Conservation (phyloP, 2,113 vertebrate genomes). For the Maccullochella peelii region DNA sequence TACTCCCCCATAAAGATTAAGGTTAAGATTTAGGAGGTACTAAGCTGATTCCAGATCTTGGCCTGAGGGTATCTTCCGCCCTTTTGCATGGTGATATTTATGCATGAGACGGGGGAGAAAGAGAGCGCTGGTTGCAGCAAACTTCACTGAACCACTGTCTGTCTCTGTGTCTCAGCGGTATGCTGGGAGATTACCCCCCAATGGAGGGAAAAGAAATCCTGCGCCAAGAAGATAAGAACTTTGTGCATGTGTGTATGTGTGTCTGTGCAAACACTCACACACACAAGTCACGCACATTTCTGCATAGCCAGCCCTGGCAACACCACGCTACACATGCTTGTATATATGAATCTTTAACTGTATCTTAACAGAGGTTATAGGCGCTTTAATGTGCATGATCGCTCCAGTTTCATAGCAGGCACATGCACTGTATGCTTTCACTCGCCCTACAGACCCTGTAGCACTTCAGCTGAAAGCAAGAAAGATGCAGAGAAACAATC, state of each 20-base stretch:
- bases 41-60: constrained; percentile 60
- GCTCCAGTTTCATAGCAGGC: constrained; percentile 3
- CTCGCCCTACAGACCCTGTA: background rate
- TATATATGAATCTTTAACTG: constrained; percentile 45
- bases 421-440: background rate
- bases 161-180: constrained; percentile 58
- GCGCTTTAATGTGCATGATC: background rate
- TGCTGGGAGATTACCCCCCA: constrained; percentile 79
- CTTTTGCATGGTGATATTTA: constrained; percentile 58
- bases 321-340: constrained; percentile 6
- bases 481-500: background rate
- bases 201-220: constrained; percentile 75
- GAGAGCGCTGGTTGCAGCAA: constrained; percentile 62
- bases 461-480: background rate
- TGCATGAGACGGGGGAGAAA: constrained; percentile 46
- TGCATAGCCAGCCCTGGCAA: constrained; percentile 14
- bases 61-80: constrained; percentile 42
- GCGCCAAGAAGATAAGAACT: constrained; percentile 83
- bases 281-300: constrained; percentile 4
- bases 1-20: constrained; percentile 67
- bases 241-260: background rate
- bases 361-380: constrained; percentile 6
- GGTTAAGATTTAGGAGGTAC: constrained; percentile 62
- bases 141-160: constrained; percentile 76
- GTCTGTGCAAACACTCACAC: constrained; percentile 6